Evolutionary conservation across 2,888 invertebrate genomes (phyloP), one percentile per base, ranked within the genome.

Genomic region (Aspidapion aeneum): DNA sequence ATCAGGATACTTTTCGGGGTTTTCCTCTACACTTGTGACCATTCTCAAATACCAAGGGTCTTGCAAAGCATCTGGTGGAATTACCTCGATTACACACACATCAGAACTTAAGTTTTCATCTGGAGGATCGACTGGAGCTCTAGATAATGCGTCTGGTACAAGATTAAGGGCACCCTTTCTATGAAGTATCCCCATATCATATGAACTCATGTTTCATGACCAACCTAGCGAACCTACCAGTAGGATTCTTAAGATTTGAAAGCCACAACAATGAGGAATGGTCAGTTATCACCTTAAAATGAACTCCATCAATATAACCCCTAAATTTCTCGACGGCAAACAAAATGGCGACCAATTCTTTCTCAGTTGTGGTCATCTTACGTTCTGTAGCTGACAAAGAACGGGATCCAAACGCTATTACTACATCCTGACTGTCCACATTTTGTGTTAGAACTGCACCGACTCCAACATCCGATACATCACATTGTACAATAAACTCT

Each of bases 391-490:
- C 22, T 1, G 60, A 68, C 1, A 74, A 55, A 3, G 70, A 64
- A 5, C 71, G 62, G 21, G 71, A 63, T 3, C 71, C 59, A 63
- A 68, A 73, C 2, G 66, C 67, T 12, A 73, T 68, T 0, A 69
- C 66, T 18, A 56, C 56, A 18, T 35, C 35, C 12, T 35, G 35
- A 35, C 12, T n/a, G n/a, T n/a, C n/a, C n/a, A n/a, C n/a, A n/a
- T n/a, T n/a, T n/a, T n/a, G n/a, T n/a, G n/a, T n/a, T n/a, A n/a
- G n/a, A n/a, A n/a, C n/a, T n/a, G n/a, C n/a, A n/a, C n/a, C n/a
- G n/a, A n/a, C n/a, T n/a, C n/a, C n/a, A n/a, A 1, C 18, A 21
- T 64, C 56, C 9, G 66, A 67, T 9, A 74, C 75, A 65, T 77
- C 75, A 48, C 62, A 64, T 51, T 66, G 58, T 0, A 73, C 20